These are phyloP conservation scores for Athripsodes cinereus DNA, from an alignment of 2,888 invertebrate species.

Conservation along the genomic window DNA sequence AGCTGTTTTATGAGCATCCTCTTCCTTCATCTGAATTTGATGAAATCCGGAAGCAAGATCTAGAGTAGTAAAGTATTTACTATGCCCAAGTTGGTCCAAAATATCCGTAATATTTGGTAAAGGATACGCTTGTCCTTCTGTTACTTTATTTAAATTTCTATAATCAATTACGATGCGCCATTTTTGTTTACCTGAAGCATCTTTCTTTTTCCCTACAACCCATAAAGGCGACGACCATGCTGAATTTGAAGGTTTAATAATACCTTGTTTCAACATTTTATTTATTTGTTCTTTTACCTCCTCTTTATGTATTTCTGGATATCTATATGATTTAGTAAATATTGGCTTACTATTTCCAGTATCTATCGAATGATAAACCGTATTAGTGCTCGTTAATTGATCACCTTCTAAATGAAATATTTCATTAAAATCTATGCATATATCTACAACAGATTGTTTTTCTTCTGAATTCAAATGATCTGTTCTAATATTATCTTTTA, in stretches of 20 bases:
- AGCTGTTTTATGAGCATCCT: constrained; percentile 34
- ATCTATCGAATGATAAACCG: background rate
- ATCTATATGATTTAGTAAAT: constrained; percentile 33
- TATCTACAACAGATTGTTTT: constrained; percentile 21
- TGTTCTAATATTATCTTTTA: constrained; percentile 17
- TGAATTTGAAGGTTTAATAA: constrained; percentile 31
- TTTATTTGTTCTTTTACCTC: constrained; percentile 33
- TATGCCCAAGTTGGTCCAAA: constrained; percentile 33
- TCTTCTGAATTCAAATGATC: constrained; percentile 29
- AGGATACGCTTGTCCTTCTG: constrained; percentile 33
- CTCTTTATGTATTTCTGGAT: constrained; percentile 32
- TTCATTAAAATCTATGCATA: constrained; percentile 28
- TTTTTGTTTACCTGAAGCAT: constrained; percentile 30
- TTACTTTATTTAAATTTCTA: constrained; percentile 34
- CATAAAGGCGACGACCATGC: constrained; percentile 30
- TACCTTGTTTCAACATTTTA: constrained; percentile 30
- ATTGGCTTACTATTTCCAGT: constrained; percentile 28
- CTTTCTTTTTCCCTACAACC: constrained; percentile 32
- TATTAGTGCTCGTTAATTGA: constrained; percentile 26
- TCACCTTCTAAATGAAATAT: constrained; percentile 29
- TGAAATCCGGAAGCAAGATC: constrained; percentile 37
- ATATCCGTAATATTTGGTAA: constrained; percentile 35
- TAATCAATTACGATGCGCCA: constrained; percentile 36
- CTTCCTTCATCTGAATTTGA: constrained; percentile 32
- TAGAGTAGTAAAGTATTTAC: constrained; percentile 32